Evolutionary conservation across 2,113 vertebrate species (phyloP).

Genomic region (Cyanoramphus novaezelandiae): DNA sequence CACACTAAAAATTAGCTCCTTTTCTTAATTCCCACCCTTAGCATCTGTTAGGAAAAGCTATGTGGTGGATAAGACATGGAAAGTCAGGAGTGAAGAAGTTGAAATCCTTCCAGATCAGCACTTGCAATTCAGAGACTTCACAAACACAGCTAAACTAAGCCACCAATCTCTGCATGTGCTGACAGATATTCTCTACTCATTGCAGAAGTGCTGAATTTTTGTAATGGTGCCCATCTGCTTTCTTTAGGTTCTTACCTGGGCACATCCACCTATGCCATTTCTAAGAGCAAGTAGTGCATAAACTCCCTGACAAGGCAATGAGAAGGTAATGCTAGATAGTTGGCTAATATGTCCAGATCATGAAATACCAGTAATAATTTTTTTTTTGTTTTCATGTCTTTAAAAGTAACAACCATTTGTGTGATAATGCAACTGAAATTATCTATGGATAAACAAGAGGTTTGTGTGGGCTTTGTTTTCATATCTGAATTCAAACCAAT

Average conservation of each 20-base stretch:
- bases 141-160: neutral
- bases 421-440: neutral
- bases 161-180: neutral
- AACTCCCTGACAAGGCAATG: neutral
- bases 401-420: neutral
- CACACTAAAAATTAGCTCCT: accelerated
- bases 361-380: neutral
- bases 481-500: neutral
- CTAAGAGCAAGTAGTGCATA: neutral
- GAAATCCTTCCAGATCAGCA: neutral
- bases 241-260: neutral
- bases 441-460: neutral
- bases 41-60: neutral
- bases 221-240: neutral
- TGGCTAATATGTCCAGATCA: neutral
- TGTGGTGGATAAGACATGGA: neutral
- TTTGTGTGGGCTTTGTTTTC: neutral
- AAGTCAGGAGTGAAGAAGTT: neutral
- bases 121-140: neutral
- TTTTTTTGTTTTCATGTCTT: neutral
- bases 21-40: neutral
- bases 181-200: neutral
- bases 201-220: neutral
- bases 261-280: neutral
- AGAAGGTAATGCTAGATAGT: neutral